phyloP scores from a whole-genome alignment of 2,113 vertebrate genomes.

The Atherinomorus stipes region DNA sequence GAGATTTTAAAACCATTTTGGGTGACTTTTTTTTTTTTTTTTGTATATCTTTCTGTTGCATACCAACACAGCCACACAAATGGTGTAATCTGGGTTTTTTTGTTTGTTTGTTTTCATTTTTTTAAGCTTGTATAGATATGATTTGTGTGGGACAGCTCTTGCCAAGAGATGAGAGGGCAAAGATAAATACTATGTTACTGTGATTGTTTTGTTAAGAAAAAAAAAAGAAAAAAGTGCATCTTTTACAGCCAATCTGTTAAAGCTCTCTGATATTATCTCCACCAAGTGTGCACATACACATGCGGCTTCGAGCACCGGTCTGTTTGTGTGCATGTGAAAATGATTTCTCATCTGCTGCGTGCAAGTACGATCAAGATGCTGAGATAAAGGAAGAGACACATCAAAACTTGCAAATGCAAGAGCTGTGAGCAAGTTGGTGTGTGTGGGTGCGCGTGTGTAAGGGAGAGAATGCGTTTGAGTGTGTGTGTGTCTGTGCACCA shows the following conservation, averaged over 20 bases:
- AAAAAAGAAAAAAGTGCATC: slow-evolving; percentile 85
- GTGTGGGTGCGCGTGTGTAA: slow-evolving; percentile 12
- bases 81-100: slow-evolving; percentile 56
- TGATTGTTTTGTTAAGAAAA: slow-evolving; percentile 85
- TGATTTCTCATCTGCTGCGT: slow-evolving; percentile 44
- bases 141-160: slow-evolving; percentile 78
- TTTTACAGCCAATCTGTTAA: slow-evolving; percentile 83
- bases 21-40: slow-evolving; percentile 50
- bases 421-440: slow-evolving; percentile 24
- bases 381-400: slow-evolving; percentile 57
- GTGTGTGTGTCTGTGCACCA: slow-evolving; percentile 26
- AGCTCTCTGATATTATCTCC: slow-evolving; percentile 79
- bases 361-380: slow-evolving; percentile 24
- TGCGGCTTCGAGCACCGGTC: slow-evolving; percentile 72
- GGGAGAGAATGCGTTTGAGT: slow-evolving; percentile 17
- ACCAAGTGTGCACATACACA: slow-evolving; percentile 78
- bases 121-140: slow-evolving; percentile 68
- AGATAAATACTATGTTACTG: slow-evolving; percentile 84
- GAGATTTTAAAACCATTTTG: slow-evolving; percentile 71
- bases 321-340: slow-evolving; percentile 70
- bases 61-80: slow-evolving; percentile 69
- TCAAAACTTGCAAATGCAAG: slow-evolving; percentile 54
- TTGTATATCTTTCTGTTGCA: slow-evolving; percentile 63
- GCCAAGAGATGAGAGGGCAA: slow-evolving; percentile 67
- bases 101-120: slow-evolving; percentile 53